These are phyloP conservation scores for Poecile atricapillus DNA, from an alignment of 2,113 vertebrate species.

Conservation along the genomic window DNA sequence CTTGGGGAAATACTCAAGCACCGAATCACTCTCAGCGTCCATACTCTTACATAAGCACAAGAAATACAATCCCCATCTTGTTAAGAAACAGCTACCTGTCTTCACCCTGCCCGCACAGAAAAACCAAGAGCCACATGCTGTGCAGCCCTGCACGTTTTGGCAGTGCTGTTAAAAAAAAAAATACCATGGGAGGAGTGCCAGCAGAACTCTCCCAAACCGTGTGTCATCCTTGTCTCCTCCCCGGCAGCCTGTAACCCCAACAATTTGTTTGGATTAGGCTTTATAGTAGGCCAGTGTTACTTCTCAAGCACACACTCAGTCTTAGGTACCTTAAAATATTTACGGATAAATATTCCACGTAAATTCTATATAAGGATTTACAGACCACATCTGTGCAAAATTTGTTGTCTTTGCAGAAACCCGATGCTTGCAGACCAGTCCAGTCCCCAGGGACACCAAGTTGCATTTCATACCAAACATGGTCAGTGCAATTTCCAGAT, in stretches of 20 bases:
- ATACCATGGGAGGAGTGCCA: background rate
- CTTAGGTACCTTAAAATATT: background rate
- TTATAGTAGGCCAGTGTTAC: background rate
- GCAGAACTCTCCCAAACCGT: conserved; percentile 14
- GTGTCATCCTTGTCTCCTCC: conserved; percentile 22
- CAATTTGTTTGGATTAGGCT: conserved; percentile 37
- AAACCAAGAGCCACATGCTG: background rate
- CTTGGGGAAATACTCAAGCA: conserved; percentile 6
- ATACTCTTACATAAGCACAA: conserved; percentile 22
- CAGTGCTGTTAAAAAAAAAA: background rate
- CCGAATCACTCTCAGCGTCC: background rate
- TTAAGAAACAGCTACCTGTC: conserved; percentile 49
- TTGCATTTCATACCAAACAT: conserved; percentile 57
- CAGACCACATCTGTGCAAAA: background rate
- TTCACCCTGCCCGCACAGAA: background rate
- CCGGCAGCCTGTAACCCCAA: conserved; percentile 12
- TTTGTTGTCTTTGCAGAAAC: conserved; percentile 37
- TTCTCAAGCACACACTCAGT: background rate
- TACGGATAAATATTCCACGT: fast-evolving
- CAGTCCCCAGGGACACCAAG: background rate
- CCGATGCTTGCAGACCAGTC: background rate
- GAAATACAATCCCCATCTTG: conserved; percentile 42
- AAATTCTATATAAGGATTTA: background rate
- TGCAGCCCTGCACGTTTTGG: conserved; percentile 46
- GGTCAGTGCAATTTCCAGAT: conserved; percentile 44